Evolutionary conservation across 2,888 invertebrate species (phyloP).

Genomic region (Megaustenia siamemsis): DNA sequence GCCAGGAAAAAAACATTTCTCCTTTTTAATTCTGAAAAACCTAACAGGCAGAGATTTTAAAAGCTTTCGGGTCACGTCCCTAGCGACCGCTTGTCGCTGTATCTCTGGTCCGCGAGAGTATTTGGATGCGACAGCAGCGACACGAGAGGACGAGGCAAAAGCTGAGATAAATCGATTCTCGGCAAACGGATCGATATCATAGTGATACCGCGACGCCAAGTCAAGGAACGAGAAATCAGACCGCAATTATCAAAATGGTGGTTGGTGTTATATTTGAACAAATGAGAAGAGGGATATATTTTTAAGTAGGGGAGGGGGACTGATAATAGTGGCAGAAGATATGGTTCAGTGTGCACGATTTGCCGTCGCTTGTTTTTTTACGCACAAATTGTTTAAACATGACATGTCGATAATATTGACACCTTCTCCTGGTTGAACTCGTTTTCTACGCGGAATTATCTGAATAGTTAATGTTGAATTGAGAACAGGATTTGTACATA

Average conservation of each 20-base stretch:
- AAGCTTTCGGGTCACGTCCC: constrained; percentile 6
- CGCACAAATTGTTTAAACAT: no score
- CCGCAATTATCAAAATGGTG: neutral
- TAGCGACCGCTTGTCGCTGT: neutral
- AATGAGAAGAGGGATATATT: neutral
- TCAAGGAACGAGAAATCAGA: neutral
- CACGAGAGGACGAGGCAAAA: neutral
- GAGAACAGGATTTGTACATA: no score
- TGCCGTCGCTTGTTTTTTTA: no score
- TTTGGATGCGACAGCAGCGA: neutral
- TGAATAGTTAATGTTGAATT: no score
- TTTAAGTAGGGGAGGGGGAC: no score
- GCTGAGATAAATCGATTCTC: constrained; percentile 19
- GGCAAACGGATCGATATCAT: constrained; percentile 7
- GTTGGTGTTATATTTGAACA: neutral
- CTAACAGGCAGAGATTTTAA: constrained; percentile 1
- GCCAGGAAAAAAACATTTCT: no score
- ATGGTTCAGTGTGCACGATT: no score
- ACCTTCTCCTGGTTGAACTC: no score
- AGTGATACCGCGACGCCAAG: neutral
- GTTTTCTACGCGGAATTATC: no score
- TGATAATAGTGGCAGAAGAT: no score
- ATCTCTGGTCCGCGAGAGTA: neutral
- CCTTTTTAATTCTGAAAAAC: no score
- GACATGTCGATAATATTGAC: no score